Evolutionary conservation across 1,140 invertebrate genomes (phyloP), one percentile per base, ranked within the genome.

Genomic region (Cherax destructor): DNA sequence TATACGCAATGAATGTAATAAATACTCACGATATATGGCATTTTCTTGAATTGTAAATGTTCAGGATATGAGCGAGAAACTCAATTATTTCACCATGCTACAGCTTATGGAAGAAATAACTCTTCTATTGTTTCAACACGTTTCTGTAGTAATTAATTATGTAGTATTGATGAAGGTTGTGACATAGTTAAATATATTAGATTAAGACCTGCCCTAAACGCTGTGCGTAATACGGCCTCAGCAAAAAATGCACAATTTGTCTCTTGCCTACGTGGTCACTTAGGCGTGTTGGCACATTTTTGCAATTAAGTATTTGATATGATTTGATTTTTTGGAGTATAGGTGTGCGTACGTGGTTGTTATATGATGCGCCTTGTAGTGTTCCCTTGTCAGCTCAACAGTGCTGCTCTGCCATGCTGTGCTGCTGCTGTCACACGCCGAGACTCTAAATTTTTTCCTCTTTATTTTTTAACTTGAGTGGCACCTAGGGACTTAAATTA

Each of bases 401-500:
- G 79, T 89, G 87, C 79, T 65, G 79, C 61, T 65, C 77, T 78
- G 74, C 83, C 83, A 86, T 86, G 83, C 83, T 86, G 69, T 86
- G 52, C 79, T 76, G 87, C 87, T 83, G 65, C 80, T 89, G 87
- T 89, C 86, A 88, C 79, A 49, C 56, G 41, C 24, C 24, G 9
- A 59, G 59, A 78, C 76, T 83, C 30, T 74, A 76, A 56, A 83
- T 30, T 76, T 72, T 50, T 72, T 72, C 72, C 50, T 72, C 50
- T 83, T 77, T 83, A 89, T 89, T 89, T 89, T 89, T 89, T 81
- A 74, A 83, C 49, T 47, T 83, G 69, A 83, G 41, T 52, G 13
- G 79, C 79, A 83, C 50, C 80, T 65, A 74, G 87, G 79, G 87
- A 83, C 79, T 16, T 83, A 81, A 83, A 89, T 83, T 76, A 30